A percentile compares a stretch with the other conserved stretches of the same genome.
Evolutionary conservation across 2,113 vertebrate species (phyloP).

Genomic region (Orthonyx spaldingii): DNA sequence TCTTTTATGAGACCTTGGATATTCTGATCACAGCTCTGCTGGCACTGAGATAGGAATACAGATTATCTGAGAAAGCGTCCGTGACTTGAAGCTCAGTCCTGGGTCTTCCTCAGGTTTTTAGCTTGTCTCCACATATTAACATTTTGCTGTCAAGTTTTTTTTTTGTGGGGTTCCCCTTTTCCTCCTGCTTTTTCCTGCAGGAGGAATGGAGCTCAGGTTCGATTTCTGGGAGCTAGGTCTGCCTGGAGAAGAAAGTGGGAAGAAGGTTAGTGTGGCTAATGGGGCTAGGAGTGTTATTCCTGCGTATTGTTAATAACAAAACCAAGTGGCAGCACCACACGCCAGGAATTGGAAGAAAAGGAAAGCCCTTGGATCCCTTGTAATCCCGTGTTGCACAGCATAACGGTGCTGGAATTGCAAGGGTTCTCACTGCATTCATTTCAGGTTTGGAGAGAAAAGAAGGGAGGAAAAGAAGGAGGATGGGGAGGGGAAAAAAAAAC

Average conservation of each 20-base stretch:
- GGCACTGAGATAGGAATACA: conserved; percentile 75
- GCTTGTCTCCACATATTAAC: background rate
- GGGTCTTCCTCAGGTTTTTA: conserved; percentile 71
- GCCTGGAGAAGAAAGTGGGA: background rate
- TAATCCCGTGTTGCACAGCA: background rate
- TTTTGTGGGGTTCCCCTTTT: background rate
- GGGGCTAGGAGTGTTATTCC: background rate
- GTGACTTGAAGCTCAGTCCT: conserved; percentile 62
- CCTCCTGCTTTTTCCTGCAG: background rate
- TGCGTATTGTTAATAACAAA: background rate
- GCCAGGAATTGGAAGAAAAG: background rate
- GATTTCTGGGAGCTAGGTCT: background rate
- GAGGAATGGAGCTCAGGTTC: background rate
- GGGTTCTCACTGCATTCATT: conserved; percentile 44
- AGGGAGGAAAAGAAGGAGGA: background rate
- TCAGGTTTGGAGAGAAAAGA: background rate
- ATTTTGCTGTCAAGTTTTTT: background rate
- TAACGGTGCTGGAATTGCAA: background rate
- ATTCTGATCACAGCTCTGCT: conserved; percentile 83
- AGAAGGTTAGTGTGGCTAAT: background rate
- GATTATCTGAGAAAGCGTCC: conserved; percentile 72
- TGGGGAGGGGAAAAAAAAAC: background rate
- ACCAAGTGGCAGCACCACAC: background rate
- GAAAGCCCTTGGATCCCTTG: background rate
- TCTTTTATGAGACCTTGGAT: conserved; percentile 90